These are phyloP conservation scores for Rhadina sibilatrix DNA, from an alignment of 2,113 vertebrate genomes.

Conservation along the genomic window DNA sequence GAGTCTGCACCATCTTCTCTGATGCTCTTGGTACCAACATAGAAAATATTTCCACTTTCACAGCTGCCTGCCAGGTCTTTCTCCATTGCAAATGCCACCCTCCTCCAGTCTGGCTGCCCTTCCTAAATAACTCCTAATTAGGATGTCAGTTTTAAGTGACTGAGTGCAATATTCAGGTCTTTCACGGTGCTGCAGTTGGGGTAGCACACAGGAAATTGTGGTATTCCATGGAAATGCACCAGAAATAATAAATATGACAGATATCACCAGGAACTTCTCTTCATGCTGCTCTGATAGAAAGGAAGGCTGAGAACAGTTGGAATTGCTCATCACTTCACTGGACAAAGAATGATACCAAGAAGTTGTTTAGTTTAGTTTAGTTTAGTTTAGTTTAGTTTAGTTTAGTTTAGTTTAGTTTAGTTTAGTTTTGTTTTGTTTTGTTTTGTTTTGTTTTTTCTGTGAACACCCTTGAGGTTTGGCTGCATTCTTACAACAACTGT, in stretches of 20 bases:
- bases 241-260: neutral
- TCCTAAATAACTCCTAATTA: neutral
- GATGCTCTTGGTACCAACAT: neutral
- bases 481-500: neutral
- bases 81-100: neutral
- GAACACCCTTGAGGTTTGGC: neutral
- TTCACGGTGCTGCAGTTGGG: neutral
- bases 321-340: neutral
- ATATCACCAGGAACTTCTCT: neutral
- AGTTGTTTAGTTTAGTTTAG: neutral
- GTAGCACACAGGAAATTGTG: neutral
- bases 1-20: neutral
- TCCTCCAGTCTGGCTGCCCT: neutral
- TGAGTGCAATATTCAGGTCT: neutral
- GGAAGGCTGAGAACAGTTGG: neutral
- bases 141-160: neutral
- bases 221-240: neutral
- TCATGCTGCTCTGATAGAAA: neutral
- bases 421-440: neutral
- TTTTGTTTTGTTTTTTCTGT: neutral
- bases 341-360: neutral
- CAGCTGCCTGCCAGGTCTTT: neutral
- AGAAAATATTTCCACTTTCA: neutral
- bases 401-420: no score
- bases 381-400: neutral